phyloP scores from a whole-genome alignment of 2,888 invertebrate species.

The Chamaedrilus cognettii region DNA sequence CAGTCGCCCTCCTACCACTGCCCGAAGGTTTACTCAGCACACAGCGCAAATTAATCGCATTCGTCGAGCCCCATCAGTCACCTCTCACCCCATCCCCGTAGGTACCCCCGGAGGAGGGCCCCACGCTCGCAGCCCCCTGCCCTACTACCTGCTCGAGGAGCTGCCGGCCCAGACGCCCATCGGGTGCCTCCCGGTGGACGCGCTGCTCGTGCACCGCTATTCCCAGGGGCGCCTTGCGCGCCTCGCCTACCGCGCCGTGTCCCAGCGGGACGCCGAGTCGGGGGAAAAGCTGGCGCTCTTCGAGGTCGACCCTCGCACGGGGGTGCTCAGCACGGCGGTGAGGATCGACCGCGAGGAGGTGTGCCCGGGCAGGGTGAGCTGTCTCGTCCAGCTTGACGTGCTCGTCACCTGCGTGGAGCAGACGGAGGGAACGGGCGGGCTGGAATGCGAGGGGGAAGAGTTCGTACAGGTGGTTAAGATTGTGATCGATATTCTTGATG shows the following conservation, averaged over 20 bases:
- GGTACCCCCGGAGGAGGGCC: not conserved
- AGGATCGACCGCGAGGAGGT: conserved; percentile 16
- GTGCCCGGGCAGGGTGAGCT: not conserved
- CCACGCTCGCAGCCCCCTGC: not conserved
- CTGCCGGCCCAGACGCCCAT: conserved; percentile 13
- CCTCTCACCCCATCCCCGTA: not conserved
- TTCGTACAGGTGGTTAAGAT: conserved; percentile 21
- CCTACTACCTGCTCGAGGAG: conserved; percentile 20
- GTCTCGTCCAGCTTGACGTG: conserved; percentile 11
- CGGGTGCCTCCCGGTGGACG: conserved; percentile 13
- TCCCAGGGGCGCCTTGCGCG: not conserved
- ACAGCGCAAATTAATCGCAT: too few species aligned
- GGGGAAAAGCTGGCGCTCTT: conserved; percentile 1
- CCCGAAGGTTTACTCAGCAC: too few species aligned
- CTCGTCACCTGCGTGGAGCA: not conserved
- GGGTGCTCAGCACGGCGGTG: conserved; percentile 6
- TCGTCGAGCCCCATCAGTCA: too few species aligned
- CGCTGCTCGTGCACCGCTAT: not conserved
- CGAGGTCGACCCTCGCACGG: not conserved
- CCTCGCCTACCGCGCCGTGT: not conserved
- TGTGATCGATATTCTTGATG: conserved; percentile 24
- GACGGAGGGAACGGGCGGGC: not conserved
- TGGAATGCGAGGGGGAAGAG: conserved; percentile 1
- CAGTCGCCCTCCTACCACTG: too few species aligned
- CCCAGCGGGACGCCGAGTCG: not conserved